Base-by-base conservation (phyloP, 2,888 invertebrate genomes). In the Andrena bicolor region DNA sequence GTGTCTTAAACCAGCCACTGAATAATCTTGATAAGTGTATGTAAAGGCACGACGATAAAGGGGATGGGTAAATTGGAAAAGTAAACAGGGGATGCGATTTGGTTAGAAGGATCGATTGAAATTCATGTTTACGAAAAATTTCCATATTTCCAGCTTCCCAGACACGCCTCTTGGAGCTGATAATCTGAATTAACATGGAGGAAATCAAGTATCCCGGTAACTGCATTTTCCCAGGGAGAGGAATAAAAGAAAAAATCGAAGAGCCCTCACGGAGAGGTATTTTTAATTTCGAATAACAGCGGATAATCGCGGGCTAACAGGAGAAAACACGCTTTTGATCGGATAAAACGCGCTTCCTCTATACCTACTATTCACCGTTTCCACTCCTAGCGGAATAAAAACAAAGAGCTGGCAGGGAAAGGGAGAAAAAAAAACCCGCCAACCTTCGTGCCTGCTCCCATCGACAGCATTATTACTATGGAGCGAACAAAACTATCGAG, bases 221-320 rank as follows among this genome's bases (percentile, higher is more conserved):
- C 73, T 72, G 56, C 73, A 73, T 72, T 72, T 79, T 35, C 26
- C 1, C 28, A 32, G 5, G n/a, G 1, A 16, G 5, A 1, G 1
- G 10, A 23, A 8, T 16, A 16, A 49, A 41, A 26, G 41, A 41
- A 32, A 53, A 53, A 26, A 60, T 61, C 28, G 61, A 49, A 56
- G 41, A 61, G 53, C 72, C n/a, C 8, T n/a, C n/a, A 26, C 51
- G 51, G 41, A 65, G 20, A 32, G 63, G 79, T 53, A 82, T 69
- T 74, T 82, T 75, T 74, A 80, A 80, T 80, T 79, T 70, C 80
- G 73, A 80, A 69, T 73, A 80, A 76, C 76, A 28, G 64, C n/a
- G 30, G 51, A 80, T 81, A 74, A 81, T 80, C 80, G 66, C 68
- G 26, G 56, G 35, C 72, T 68, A 80, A 79, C 80, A 53, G 66